phyloP scores from a whole-genome alignment of 2,888 invertebrate genomes.

The Lithophane semibrunnea region DNA sequence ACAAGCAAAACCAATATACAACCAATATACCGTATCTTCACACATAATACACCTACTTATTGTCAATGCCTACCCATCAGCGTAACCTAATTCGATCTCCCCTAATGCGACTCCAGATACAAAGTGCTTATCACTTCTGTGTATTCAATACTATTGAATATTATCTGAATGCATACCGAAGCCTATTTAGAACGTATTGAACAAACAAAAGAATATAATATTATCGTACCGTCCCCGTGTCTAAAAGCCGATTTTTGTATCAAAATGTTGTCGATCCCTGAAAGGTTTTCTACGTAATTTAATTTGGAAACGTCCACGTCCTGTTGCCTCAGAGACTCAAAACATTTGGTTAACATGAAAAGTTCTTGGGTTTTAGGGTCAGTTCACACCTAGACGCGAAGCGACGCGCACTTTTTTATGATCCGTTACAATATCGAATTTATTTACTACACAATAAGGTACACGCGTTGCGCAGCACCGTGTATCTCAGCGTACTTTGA shows the following conservation, averaged over 20 bases:
- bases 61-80: conserved; percentile 37
- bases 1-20: conserved; percentile 40
- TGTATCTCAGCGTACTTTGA: too few relatives aligned
- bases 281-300: conserved; percentile 69
- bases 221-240: conserved; percentile 10
- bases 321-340: conserved; percentile 23
- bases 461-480: too few relatives aligned
- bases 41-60: conserved; percentile 42
- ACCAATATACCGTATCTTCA: conserved; percentile 33
- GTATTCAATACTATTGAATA: conserved; percentile 39
- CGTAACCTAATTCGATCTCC: conserved; percentile 52
- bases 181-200: conserved; percentile 16
- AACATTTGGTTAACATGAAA: conserved; percentile 58
- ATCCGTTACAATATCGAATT: too few relatives aligned
- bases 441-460: too few relatives aligned
- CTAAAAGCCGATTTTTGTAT: conserved; percentile 49
- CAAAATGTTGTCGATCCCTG: conserved; percentile 58
- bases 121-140: conserved; percentile 58
- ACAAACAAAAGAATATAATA: conserved; percentile 37
- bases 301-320: conserved; percentile 52
- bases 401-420: too few relatives aligned
- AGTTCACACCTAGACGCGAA: too few relatives aligned
- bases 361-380: conserved; percentile 33
- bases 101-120: conserved; percentile 40
- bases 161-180: conserved; percentile 11